Conservation (phyloP, 2,113 vertebrate species). For the Merops nubicus region DNA sequence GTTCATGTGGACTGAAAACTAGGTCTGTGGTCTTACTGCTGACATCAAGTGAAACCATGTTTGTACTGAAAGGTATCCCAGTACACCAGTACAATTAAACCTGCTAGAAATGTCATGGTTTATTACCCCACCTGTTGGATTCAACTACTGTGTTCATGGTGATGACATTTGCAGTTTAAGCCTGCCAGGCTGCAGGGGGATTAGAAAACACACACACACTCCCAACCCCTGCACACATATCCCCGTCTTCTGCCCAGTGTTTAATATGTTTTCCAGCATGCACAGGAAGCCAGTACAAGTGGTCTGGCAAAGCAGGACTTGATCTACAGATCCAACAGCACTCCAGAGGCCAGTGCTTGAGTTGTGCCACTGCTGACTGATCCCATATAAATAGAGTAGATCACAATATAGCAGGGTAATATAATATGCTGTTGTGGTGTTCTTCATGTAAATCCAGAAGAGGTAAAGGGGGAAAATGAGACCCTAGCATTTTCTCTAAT, state of each 20-base stretch:
- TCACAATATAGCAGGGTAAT: neutral
- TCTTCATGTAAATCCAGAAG: neutral
- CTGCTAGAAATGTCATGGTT: constrained; percentile 46
- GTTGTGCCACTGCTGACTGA: neutral
- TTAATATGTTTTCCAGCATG: neutral
- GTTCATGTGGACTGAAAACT: neutral
- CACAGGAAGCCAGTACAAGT: neutral
- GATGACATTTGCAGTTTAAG: constrained; percentile 27
- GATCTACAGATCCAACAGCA: neutral
- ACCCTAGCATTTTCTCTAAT: neutral
- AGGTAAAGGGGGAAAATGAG: neutral
- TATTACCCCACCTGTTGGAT: constrained; percentile 57
- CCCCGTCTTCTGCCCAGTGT: accelerated
- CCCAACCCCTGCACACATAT: neutral
- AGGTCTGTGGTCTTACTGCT: constrained; percentile 5
- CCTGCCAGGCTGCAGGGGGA: neutral
- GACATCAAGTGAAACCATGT: constrained; percentile 1
- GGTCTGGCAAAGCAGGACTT: neutral
- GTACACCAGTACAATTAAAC: constrained; percentile 15
- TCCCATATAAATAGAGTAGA: neutral
- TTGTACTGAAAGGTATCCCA: constrained; percentile 27
- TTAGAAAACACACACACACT: neutral
- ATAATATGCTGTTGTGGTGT: neutral
- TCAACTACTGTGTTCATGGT: neutral
- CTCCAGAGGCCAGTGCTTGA: neutral